Evolutionary conservation across 2,888 invertebrate genomes (phyloP).

Genomic region (Aelia acuminata): DNA sequence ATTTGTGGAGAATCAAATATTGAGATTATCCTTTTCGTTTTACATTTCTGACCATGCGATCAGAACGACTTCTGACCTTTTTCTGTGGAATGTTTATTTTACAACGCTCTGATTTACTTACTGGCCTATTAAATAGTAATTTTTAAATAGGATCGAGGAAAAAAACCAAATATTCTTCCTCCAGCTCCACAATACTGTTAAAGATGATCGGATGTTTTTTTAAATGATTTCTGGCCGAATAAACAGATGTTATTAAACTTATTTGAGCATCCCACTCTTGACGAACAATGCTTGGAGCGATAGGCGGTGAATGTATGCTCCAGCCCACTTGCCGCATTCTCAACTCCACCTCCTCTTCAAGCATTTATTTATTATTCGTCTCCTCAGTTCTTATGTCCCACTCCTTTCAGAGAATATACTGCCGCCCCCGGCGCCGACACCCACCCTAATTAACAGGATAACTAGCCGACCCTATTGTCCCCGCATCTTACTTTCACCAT

Average conservation of each 20-base stretch:
- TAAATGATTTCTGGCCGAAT: not conserved
- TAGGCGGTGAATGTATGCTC: constrained; percentile 21
- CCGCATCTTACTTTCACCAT: not conserved
- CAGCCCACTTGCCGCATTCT: constrained; percentile 34
- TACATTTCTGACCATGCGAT: no score
- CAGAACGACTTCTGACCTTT: no score
- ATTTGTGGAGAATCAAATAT: no score
- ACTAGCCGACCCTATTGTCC: constrained; percentile 8
- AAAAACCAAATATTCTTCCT: no score
- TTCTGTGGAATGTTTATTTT: no score
- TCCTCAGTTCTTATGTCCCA: constrained; percentile 31
- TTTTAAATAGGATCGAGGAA: no score
- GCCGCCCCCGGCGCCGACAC: constrained; percentile 15
- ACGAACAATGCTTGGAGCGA: constrained; percentile 20
- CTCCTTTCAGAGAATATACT: not conserved
- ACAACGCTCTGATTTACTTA: no score
- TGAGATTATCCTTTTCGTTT: no score
- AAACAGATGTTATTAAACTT: constrained; percentile 43
- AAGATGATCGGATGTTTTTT: not conserved
- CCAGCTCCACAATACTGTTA: no score
- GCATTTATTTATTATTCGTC: constrained; percentile 42
- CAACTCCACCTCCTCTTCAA: constrained; percentile 14
- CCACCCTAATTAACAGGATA: constrained; percentile 28
- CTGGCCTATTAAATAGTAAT: no score
- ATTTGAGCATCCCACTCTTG: constrained; percentile 25